Evolutionary conservation across 2,888 invertebrate genomes (phyloP).

Genomic region (Mactromeris polynyma): DNA sequence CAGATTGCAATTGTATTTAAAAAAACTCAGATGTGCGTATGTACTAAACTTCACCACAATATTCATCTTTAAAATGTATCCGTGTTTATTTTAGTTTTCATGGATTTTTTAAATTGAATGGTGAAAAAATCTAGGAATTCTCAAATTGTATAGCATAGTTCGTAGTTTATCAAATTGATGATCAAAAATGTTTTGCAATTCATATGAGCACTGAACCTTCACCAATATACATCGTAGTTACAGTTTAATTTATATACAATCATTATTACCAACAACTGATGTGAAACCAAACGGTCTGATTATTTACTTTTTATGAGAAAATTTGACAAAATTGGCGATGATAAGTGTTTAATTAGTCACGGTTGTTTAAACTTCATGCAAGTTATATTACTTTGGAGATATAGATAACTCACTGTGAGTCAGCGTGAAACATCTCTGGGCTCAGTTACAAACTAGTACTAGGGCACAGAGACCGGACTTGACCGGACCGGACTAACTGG

Average conservation of each 20-base stretch:
- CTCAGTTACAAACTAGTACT: too few species aligned
- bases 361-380: too few species aligned
- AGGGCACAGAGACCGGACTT: too few species aligned
- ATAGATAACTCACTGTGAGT: too few species aligned
- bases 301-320: background rate
- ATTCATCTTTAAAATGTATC: background rate
- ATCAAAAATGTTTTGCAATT: background rate
- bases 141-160: background rate
- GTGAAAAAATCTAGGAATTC: background rate
- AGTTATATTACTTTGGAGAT: too few species aligned
- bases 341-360: too few species aligned
- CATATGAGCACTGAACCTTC: background rate
- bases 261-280: background rate
- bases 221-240: background rate
- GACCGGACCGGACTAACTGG: too few species aligned
- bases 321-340: background rate
- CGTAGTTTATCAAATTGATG: background rate
- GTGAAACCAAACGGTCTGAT: background rate
- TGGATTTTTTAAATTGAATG: background rate
- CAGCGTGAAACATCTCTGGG: too few species aligned
- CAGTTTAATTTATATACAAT: background rate
- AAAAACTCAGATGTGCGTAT: too few species aligned
- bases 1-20: too few species aligned
- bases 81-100: background rate
- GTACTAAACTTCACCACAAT: too few species aligned